Conservation (phyloP, 1,140 invertebrate genomes). For the Meloidogyne floridensis region DNA sequence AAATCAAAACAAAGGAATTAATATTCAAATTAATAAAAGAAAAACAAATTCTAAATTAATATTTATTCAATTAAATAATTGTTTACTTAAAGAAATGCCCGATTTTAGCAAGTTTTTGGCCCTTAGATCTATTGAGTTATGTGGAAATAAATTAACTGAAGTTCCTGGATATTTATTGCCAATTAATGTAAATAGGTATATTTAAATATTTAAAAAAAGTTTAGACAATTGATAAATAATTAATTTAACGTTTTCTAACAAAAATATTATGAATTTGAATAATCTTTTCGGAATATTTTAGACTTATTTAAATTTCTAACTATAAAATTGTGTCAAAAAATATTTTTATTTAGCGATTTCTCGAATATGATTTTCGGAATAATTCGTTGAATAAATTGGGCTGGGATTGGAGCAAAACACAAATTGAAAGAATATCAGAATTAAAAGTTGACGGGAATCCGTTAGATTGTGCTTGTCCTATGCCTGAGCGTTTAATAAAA, state of each 20-base stretch:
- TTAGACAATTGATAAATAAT: too few species aligned
- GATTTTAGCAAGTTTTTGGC: neutral
- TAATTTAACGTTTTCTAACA: too few species aligned
- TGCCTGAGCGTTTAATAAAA: neutral
- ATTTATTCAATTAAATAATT: constrained; percentile 1
- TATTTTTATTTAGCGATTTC: neutral
- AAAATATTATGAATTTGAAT: too few species aligned
- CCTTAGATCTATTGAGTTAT: neutral
- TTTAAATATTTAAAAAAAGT: neutral
- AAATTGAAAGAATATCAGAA: neutral
- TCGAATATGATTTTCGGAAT: neutral
- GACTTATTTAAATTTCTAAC: too few species aligned
- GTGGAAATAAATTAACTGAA: neutral
- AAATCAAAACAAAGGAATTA: constrained; percentile 1
- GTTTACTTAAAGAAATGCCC: neutral
- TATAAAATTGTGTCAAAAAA: too few species aligned
- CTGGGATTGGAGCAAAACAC: neutral
- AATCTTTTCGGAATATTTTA: too few species aligned
- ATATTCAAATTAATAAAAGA: constrained; percentile 1
- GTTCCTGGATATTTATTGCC: neutral
- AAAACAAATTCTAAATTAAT: neutral
- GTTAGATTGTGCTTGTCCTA: neutral
- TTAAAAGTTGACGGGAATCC: neutral
- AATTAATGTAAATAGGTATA: neutral
- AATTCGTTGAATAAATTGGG: neutral